Percentiles rank a stretch among this genome's conserved stretches.
Evolutionary conservation across 2,113 vertebrate genomes (phyloP).

Genomic region (Osmerus mordax): DNA sequence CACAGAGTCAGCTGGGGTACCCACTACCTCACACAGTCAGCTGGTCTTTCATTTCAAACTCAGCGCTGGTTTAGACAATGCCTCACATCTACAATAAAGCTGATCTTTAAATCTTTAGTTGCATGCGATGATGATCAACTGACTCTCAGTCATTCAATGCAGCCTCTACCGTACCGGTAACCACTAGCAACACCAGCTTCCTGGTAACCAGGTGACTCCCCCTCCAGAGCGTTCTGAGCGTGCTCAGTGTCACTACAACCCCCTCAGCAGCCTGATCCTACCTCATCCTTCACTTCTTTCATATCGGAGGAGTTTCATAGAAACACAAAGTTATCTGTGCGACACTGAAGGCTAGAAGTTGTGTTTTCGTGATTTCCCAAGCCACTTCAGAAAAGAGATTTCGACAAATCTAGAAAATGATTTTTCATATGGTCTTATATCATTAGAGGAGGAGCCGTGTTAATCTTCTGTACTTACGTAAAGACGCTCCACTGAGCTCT

Average conservation of each 20-base stretch:
- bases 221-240: neutral
- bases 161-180: slow-evolving; percentile 4
- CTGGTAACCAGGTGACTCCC: neutral
- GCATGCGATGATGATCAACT: neutral
- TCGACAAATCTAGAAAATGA: slow-evolving; percentile 3
- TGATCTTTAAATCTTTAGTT: neutral
- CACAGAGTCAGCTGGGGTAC: no score
- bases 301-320: slow-evolving; percentile 9
- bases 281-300: neutral
- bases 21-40: no score
- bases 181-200: slow-evolving; percentile 4
- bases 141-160: neutral
- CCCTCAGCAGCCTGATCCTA: neutral
- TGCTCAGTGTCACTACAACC: neutral
- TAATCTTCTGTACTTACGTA: slow-evolving; percentile 11
- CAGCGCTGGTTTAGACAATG: neutral
- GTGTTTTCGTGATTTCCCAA: slow-evolving; percentile 21
- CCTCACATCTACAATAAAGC: neutral
- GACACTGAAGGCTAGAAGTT: neutral
- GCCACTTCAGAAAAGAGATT: slow-evolving; percentile 18
- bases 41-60: no score
- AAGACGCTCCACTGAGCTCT: slow-evolving; percentile 6
- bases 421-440: neutral
- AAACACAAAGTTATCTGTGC: slow-evolving; percentile 6
- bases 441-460: neutral